phyloP scores from a whole-genome alignment of 2,113 vertebrate genomes.

The Lampris incognitus region DNA sequence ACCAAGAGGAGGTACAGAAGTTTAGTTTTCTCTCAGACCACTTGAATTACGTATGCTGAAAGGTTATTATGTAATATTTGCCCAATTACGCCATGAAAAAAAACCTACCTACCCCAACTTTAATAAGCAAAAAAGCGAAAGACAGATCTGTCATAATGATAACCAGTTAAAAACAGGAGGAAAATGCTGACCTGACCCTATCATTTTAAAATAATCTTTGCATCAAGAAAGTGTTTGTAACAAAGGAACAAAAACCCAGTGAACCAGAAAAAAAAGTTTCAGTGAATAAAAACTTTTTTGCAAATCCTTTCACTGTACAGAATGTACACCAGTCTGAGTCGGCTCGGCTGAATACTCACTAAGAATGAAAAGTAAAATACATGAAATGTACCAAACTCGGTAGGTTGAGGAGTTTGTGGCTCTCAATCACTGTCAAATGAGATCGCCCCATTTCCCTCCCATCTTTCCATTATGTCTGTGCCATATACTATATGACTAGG shows the following conservation, averaged over 20 bases:
- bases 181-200: too few species aligned
- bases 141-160: too few species aligned
- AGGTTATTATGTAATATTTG: too few species aligned
- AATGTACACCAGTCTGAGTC: not conserved
- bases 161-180: too few species aligned
- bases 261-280: not conserved
- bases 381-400: not conserved
- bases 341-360: not conserved
- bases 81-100: too few species aligned
- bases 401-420: not conserved
- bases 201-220: not conserved
- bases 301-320: not conserved
- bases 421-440: constrained; percentile 17
- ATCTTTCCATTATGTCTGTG: not conserved
- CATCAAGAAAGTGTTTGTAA: not conserved
- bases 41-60: too few species aligned
- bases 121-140: too few species aligned
- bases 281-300: not conserved
- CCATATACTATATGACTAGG: constrained; percentile 5
- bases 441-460: not conserved
- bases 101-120: too few species aligned
- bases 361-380: not conserved
- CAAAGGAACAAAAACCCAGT: not conserved
- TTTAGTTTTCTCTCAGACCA: too few species aligned
- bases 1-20: too few species aligned